Conservation (phyloP, 2,888 invertebrate genomes). For the Gnatocerus cornutus region DNA sequence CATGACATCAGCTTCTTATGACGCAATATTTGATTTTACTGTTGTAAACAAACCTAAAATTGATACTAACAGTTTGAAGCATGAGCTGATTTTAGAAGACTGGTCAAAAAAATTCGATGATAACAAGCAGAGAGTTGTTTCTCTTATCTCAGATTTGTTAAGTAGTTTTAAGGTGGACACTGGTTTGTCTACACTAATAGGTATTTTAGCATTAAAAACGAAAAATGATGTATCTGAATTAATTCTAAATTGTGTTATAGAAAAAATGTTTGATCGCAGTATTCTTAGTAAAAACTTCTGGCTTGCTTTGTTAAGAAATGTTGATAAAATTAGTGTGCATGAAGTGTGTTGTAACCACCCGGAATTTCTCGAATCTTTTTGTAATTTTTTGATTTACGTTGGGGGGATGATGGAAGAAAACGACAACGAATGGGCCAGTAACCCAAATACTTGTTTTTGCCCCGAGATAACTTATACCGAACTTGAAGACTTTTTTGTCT, state of each 20-base stretch:
- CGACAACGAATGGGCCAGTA: conserved; percentile 66
- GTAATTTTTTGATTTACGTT: conserved; percentile 71
- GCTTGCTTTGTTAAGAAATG: conserved; percentile 64
- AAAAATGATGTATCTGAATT: conserved; percentile 58
- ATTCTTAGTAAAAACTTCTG: conserved; percentile 67
- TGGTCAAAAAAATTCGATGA: conserved; percentile 60
- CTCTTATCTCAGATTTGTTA: conserved; percentile 64
- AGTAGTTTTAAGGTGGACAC: conserved; percentile 66
- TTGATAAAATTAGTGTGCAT: conserved; percentile 63
- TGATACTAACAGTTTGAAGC: conserved; percentile 57
- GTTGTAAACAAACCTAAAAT: conserved; percentile 50
- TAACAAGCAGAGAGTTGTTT: conserved; percentile 55
- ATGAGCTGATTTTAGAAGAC: conserved; percentile 61
- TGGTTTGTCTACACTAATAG: conserved; percentile 63
- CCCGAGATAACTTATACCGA: conserved; percentile 73
- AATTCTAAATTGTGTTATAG: conserved; percentile 62
- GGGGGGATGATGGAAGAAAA: conserved; percentile 70
- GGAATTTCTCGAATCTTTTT: conserved; percentile 68
- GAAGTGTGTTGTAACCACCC: conserved; percentile 64
- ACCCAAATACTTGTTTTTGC: conserved; percentile 63
- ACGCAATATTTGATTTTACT: conserved; percentile 62
- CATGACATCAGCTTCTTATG: conserved; percentile 60
- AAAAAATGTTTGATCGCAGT: conserved; percentile 66
- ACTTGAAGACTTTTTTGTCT: conserved; percentile 70
- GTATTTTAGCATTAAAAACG: conserved; percentile 59